phyloP scores from a whole-genome alignment of 2,113 vertebrate species.

The Dromaius novaehollandiae region DNA sequence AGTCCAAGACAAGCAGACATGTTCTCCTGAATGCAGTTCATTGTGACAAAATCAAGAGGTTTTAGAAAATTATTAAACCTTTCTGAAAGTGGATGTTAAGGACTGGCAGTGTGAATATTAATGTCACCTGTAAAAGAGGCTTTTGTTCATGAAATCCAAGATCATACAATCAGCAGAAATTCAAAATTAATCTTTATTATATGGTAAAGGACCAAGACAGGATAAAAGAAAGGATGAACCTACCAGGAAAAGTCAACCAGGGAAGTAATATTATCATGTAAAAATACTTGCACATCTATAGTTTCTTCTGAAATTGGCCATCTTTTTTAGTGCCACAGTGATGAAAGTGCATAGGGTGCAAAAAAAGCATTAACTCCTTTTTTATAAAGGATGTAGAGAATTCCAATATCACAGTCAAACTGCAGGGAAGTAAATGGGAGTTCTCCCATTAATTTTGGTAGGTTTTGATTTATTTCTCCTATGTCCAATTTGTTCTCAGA shows the following conservation, averaged over 20 bases:
- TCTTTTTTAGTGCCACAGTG: background rate
- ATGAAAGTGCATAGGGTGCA: background rate
- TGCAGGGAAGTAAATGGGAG: background rate
- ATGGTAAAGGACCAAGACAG: background rate
- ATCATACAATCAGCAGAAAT: conserved; percentile 56
- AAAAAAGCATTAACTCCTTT: background rate
- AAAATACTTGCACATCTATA: background rate
- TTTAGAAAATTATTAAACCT: conserved; percentile 63
- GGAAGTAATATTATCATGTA: background rate
- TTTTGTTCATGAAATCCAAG: conserved; percentile 49
- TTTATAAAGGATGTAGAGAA: background rate
- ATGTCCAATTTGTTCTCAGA: background rate
- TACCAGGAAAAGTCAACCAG: conserved; percentile 20
- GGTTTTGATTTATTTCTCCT: background rate
- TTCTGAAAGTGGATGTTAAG: conserved; percentile 36
- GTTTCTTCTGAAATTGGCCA: background rate
- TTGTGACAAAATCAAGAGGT: conserved; percentile 64
- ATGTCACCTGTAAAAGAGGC: conserved; percentile 24
- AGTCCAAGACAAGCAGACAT: background rate
- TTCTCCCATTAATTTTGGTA: background rate
- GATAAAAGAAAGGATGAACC: conserved; percentile 8
- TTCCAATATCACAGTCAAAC: background rate
- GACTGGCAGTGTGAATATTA: conserved; percentile 46
- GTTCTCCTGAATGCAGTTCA: conserved; percentile 29
- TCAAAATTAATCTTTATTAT: conserved; percentile 60